Conservation (phyloP, 1,140 invertebrate species). For the Aphelenchoides fujianensis region DNA sequence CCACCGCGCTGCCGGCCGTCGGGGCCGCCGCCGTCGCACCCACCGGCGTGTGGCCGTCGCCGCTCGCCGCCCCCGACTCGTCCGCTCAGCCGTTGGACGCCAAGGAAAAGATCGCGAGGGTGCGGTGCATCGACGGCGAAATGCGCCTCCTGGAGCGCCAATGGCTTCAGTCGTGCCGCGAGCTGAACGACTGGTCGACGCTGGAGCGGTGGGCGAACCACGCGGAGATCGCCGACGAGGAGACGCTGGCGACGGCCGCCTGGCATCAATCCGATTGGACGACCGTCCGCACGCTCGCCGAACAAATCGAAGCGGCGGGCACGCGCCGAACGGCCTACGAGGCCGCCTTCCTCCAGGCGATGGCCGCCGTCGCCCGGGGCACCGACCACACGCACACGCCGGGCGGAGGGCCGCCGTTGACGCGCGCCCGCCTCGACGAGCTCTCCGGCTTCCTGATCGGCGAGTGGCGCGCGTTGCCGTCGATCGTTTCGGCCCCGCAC, state of each 20-base stretch:
- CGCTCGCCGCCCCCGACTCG: neutral
- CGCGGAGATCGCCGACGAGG: slow-evolving; percentile 32
- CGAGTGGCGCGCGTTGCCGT: slow-evolving; percentile 38
- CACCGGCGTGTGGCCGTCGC: neutral
- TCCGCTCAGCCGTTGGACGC: neutral
- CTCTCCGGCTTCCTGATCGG: slow-evolving; percentile 32
- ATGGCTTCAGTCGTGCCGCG: slow-evolving; percentile 29
- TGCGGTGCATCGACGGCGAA: slow-evolving; percentile 6
- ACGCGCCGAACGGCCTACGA: too few species aligned
- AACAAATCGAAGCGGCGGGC: slow-evolving; percentile 17
- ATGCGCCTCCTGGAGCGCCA: slow-evolving; percentile 3
- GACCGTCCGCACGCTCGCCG: slow-evolving; percentile 2
- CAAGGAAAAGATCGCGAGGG: too few species aligned
- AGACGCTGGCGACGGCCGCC: slow-evolving; percentile 33
- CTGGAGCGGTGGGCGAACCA: slow-evolving; percentile 31
- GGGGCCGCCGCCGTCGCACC: neutral
- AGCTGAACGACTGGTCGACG: slow-evolving; percentile 45
- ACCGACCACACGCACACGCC: neutral
- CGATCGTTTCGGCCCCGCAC: slow-evolving; percentile 36
- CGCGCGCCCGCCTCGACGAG: slow-evolving; percentile 2
- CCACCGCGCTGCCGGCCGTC: neutral
- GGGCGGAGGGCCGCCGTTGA: neutral
- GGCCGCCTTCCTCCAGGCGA: neutral
- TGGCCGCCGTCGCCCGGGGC: neutral
- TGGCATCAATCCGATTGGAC: slow-evolving; percentile 42